Evolutionary conservation across 2,797 vertebrate species (phyloP).

Genomic region (Anas acuta): DNA sequence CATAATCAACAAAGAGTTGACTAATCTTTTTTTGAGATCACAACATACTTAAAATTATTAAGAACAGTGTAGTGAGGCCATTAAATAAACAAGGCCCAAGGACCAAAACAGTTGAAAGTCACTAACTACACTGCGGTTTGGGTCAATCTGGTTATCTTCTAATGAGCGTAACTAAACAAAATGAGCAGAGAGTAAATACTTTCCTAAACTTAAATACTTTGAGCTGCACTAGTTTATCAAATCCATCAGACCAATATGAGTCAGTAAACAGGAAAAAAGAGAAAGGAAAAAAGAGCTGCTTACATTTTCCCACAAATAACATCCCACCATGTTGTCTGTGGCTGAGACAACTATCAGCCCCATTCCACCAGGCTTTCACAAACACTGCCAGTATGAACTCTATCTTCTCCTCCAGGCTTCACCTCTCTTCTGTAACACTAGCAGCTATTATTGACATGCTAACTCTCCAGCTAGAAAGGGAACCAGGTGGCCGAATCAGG

Average conservation of each 20-base stretch:
- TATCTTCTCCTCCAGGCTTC: background rate
- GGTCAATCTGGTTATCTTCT: background rate
- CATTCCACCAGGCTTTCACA: conserved; percentile 4
- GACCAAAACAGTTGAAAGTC: background rate
- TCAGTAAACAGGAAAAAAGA: background rate
- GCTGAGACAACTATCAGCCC: background rate
- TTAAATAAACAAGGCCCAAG: background rate
- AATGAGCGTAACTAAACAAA: background rate
- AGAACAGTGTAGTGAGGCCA: background rate
- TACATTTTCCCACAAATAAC: background rate
- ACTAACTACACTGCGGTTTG: background rate
- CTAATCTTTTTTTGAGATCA: background rate
- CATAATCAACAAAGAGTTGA: background rate
- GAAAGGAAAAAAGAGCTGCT: background rate
- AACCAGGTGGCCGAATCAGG: conserved; percentile 3
- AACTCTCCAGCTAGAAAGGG: background rate
- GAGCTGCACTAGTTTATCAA: background rate
- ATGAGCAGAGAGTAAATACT: background rate
- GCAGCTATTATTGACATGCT: background rate
- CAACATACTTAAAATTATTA: background rate
- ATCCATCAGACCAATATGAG: background rate
- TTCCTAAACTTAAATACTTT: conserved; percentile 19
- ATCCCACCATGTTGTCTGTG: background rate
- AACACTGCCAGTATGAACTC: background rate
- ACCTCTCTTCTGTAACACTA: background rate